Evolutionary conservation across 2,797 vertebrate species (phyloP).

Genomic region (Poecilia velifera): DNA sequence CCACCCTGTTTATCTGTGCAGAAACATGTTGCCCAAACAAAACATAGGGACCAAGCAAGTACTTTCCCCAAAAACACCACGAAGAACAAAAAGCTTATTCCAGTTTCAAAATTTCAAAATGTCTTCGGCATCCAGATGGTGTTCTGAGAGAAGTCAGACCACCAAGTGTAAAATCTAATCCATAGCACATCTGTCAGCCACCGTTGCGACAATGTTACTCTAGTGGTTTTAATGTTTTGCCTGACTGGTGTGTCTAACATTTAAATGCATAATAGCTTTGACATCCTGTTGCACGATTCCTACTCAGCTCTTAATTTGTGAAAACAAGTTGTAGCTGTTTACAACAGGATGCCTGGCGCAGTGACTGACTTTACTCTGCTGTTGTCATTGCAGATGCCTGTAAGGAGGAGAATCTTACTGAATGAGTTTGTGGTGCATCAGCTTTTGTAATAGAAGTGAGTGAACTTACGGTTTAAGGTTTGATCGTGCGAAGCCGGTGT

Average conservation of each 20-base stretch:
- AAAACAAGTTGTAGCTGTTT: not conserved
- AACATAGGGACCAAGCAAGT: not conserved
- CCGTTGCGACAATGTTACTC: not conserved
- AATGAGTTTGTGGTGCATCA: constrained; percentile 50
- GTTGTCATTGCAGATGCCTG: constrained; percentile 58
- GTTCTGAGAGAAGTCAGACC: not conserved
- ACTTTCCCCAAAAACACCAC: not conserved
- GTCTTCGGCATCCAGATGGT: not conserved
- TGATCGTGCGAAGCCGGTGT: constrained; percentile 33
- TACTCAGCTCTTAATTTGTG: not conserved
- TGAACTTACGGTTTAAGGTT: constrained; percentile 29
- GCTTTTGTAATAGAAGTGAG: constrained; percentile 26
- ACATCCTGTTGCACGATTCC: not conserved
- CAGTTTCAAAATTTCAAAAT: not conserved
- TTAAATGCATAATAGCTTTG: not conserved
- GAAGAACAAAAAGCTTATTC: not conserved
- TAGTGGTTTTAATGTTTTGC: not conserved
- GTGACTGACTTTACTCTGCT: not conserved
- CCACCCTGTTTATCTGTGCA: not conserved
- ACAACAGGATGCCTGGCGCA: not conserved
- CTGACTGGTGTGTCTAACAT: not conserved
- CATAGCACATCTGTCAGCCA: not conserved
- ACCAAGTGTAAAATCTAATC: not conserved
- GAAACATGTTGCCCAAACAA: not conserved
- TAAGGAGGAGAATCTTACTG: constrained; percentile 70